Percentiles rank a stretch among this genome's conserved stretches.
These are phyloP conservation scores for Cyclophora punctaria DNA, from an alignment of 2,888 invertebrate species.

Conservation along the genomic window DNA sequence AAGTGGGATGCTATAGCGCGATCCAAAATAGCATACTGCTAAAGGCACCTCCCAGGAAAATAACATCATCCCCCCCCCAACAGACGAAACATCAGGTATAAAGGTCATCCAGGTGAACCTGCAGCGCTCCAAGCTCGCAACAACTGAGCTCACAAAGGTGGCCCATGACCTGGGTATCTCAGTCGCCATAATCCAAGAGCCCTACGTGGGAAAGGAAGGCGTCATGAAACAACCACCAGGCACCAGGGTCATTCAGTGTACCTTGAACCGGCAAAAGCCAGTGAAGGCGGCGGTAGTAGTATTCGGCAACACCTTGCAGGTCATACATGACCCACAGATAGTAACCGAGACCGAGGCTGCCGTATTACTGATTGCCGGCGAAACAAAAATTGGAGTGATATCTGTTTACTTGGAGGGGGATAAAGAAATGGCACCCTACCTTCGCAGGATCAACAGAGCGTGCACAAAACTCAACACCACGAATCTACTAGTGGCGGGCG, in stretches of 20 bases:
- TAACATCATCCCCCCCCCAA: no score
- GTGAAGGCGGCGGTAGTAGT: conserved; percentile 1
- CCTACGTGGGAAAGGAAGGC: background rate
- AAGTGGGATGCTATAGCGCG: conserved; percentile 5
- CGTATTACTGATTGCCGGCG: no score
- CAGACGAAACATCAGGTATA: no score
- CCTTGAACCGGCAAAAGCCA: background rate
- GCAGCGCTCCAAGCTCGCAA: background rate
- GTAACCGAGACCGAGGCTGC: background rate
- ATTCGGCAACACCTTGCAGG: background rate
- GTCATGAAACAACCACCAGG: background rate
- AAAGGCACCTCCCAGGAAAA: no score
- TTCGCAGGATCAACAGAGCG: no score
- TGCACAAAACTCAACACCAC: no score
- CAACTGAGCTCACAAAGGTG: background rate
- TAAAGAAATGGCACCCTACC: no score
- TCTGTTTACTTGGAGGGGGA: no score
- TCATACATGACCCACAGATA: background rate
- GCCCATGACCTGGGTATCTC: background rate
- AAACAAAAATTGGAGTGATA: no score
- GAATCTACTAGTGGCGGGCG: no score
- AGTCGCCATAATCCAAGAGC: background rate
- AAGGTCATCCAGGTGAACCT: background rate
- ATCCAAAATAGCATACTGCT: background rate
- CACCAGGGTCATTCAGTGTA: background rate